These are phyloP conservation scores for Ploceus nigricollis DNA, from an alignment of 2,113 vertebrate genomes.

Conservation along the genomic window DNA sequence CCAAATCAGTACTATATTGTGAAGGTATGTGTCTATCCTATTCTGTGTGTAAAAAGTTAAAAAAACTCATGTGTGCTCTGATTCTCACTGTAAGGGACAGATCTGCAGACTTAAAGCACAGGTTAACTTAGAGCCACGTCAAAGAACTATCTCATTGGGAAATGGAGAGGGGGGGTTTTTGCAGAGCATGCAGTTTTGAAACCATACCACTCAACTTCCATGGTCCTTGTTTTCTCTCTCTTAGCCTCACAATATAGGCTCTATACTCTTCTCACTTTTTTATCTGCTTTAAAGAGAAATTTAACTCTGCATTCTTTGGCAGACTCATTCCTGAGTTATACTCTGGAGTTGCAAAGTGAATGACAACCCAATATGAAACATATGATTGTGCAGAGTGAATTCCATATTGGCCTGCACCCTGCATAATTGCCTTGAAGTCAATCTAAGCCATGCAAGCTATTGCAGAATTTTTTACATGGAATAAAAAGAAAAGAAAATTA, in stretches of 20 bases:
- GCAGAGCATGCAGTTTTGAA: background rate
- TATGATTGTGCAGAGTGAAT: background rate
- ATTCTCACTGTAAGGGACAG: background rate
- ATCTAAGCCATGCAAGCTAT: background rate
- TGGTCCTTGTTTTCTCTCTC: background rate
- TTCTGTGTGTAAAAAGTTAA: background rate
- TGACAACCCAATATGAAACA: slow-evolving; percentile 4
- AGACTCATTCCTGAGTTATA: background rate
- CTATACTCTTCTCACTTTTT: background rate
- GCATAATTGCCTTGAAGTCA: slow-evolving; percentile 2
- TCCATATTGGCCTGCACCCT: background rate
- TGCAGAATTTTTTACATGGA: background rate
- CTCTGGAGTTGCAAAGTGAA: background rate
- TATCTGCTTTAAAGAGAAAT: background rate
- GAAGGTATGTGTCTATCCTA: background rate
- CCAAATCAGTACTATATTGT: background rate
- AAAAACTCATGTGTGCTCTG: background rate
- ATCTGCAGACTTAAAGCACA: background rate
- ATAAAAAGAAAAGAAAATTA: background rate
- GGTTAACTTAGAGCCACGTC: background rate
- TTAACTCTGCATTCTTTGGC: background rate
- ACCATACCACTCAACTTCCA: background rate
- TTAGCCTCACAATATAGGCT: background rate
- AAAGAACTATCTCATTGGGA: background rate
- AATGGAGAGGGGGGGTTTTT: rapidly evolving